Conservation (phyloP, 2,113 vertebrate genomes). For the Rhinopithecus roxellana region DNA sequence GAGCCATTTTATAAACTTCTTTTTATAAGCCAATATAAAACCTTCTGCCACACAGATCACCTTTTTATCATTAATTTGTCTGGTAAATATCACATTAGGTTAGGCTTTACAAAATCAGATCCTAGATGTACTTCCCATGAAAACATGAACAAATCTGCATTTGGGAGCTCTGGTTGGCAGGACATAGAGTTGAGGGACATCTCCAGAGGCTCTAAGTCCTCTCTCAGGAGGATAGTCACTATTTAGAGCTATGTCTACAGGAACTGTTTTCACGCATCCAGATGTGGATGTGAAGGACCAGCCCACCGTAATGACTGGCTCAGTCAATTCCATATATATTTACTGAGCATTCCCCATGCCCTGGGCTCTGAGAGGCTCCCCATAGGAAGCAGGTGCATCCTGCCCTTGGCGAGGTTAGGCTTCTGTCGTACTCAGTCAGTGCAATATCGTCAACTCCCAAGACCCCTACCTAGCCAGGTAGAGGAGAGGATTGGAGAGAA, state of each 20-base stretch:
- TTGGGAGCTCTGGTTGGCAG: not conserved
- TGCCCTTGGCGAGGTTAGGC: not conserved
- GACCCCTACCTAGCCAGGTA: not conserved
- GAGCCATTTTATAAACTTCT: no score
- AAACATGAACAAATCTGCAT: not conserved
- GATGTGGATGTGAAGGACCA: no score
- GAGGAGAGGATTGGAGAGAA: not conserved
- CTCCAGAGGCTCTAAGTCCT: not conserved
- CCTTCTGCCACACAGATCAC: not conserved
- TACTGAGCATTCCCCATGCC: not conserved
- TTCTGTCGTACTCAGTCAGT: not conserved
- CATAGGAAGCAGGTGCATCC: not conserved
- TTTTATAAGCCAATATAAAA: no score
- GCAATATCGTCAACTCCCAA: not conserved
- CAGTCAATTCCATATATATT: fast-evolving
- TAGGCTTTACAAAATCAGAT: not conserved
- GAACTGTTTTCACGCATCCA: not conserved
- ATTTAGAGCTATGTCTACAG: fast-evolving
- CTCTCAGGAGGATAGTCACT: not conserved
- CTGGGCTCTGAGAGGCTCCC: not conserved
- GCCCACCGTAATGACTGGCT: not conserved
- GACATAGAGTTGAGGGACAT: not conserved
- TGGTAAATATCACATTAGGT: not conserved
- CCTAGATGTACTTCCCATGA: not conserved
- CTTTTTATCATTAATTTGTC: not conserved